phyloP scores from a whole-genome alignment of 1,140 invertebrate species.

The Cotesia vestalis region DNA sequence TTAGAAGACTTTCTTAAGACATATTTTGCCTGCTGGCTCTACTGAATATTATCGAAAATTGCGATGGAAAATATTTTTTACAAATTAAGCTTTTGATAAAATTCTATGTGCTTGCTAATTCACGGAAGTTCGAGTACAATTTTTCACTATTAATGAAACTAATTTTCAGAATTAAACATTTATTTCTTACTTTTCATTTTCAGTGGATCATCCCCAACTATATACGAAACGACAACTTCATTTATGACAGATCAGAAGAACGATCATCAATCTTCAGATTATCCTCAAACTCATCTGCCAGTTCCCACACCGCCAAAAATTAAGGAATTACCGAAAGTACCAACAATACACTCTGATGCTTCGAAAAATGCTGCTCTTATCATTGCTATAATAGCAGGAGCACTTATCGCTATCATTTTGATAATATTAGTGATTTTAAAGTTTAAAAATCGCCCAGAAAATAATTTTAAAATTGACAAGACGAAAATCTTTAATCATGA shows the following conservation, averaged over 20 bases:
- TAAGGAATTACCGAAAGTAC: constrained; percentile 41
- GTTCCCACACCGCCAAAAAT: constrained; percentile 51
- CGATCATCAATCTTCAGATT: constrained; percentile 57
- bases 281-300: constrained; percentile 54
- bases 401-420: constrained; percentile 89
- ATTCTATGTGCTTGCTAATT: no score
- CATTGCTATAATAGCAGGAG: constrained; percentile 89
- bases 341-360: constrained; percentile 75
- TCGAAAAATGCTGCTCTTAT: constrained; percentile 80
- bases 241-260: constrained; percentile 56
- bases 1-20: no score
- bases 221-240: constrained; percentile 51
- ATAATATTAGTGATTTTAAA: constrained; percentile 90
- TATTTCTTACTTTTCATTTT: neutral
- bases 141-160: no score
- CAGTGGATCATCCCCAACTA: constrained; percentile 47
- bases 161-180: no score
- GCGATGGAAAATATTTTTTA: no score
- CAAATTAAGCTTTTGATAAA: no score
- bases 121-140: no score
- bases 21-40: no score
- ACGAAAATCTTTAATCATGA: constrained; percentile 79
- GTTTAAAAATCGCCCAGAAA: constrained; percentile 86
- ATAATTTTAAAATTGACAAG: constrained; percentile 91
- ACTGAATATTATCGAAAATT: no score